Percentiles rank a stretch among this genome's conserved stretches.
phyloP scores from a whole-genome alignment of 2,113 vertebrate species.

The Alouatta palliata region DNA sequence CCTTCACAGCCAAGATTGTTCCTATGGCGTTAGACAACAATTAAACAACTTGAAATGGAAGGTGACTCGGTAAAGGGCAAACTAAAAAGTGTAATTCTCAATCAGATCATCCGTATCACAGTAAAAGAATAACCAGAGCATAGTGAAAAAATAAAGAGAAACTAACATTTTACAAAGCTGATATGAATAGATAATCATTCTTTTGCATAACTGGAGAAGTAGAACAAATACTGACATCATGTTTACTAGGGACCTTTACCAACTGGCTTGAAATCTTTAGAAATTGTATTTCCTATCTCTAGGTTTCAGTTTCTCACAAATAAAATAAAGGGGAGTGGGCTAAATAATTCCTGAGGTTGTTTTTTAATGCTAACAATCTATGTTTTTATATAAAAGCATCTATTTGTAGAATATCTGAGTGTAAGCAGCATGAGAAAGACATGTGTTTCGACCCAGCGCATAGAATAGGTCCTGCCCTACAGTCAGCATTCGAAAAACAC shows the following conservation, averaged over 20 bases:
- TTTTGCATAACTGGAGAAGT: not conserved
- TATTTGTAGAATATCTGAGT: not conserved
- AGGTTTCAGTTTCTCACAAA: not conserved
- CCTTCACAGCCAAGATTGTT: slow-evolving; percentile 81
- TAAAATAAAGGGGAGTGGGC: not conserved
- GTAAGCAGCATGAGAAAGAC: not conserved
- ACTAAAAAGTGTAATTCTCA: slow-evolving; percentile 75
- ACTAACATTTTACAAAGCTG: not conserved
- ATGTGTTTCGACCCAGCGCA: not conserved
- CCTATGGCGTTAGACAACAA: slow-evolving; percentile 79
- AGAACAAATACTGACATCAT: not conserved
- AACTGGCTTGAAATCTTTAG: not conserved
- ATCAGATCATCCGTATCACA: slow-evolving; percentile 18
- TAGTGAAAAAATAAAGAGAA: not conserved
- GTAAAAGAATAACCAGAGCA: not conserved
- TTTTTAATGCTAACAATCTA: not conserved
- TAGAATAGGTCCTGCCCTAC: not conserved
- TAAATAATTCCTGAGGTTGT: not conserved
- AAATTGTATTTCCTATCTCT: not conserved
- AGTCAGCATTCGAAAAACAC: not conserved
- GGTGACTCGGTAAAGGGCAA: slow-evolving; percentile 82
- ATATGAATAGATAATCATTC: fast-evolving
- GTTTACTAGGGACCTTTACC: not conserved
- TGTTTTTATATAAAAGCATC: not conserved
- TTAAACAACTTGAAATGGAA: slow-evolving; percentile 80